phyloP scores from a whole-genome alignment of 2,888 invertebrate species.

The Dryobotodes eremita region DNA sequence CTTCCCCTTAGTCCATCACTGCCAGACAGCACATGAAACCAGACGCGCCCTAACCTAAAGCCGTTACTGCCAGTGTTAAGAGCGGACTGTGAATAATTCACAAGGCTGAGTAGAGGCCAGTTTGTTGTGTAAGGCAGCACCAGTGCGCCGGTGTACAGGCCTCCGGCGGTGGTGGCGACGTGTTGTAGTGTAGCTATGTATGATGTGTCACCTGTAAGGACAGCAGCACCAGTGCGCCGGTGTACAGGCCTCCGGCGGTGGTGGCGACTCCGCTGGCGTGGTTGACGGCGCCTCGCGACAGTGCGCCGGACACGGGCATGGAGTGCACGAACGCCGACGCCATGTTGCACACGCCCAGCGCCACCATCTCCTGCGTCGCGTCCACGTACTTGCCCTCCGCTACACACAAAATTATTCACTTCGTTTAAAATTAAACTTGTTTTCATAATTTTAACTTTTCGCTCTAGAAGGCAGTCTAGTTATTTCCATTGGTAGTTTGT shows the following conservation, averaged over 20 bases:
- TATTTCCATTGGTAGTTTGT: too few species aligned
- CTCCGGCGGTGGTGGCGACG: constrained; percentile 6
- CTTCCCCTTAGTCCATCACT: too few species aligned
- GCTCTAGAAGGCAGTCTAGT: background rate
- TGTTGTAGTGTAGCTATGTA: background rate
- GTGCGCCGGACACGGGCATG: constrained; percentile 97
- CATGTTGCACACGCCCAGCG: constrained; percentile 96
- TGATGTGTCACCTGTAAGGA: constrained; percentile 89
- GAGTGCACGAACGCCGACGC: constrained; percentile 96
- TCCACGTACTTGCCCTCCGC: constrained; percentile 95
- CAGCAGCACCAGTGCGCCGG: constrained; percentile 91
- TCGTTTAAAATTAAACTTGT: background rate
- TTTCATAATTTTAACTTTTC: background rate
- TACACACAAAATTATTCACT: constrained; percentile 72
- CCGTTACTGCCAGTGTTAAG: too few species aligned
- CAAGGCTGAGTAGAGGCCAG: too few species aligned
- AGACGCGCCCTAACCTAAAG: too few species aligned
- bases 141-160: background rate
- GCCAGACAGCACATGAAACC: too few species aligned
- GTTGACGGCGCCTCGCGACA: constrained; percentile 97
- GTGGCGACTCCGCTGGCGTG: constrained; percentile 97
- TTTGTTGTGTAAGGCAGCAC: background rate
- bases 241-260: constrained; percentile 96
- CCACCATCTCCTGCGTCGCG: constrained; percentile 97
- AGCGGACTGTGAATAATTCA: too few species aligned